phyloP scores from a whole-genome alignment of 1,140 invertebrate genomes.

The Bombyx mandarina region DNA sequence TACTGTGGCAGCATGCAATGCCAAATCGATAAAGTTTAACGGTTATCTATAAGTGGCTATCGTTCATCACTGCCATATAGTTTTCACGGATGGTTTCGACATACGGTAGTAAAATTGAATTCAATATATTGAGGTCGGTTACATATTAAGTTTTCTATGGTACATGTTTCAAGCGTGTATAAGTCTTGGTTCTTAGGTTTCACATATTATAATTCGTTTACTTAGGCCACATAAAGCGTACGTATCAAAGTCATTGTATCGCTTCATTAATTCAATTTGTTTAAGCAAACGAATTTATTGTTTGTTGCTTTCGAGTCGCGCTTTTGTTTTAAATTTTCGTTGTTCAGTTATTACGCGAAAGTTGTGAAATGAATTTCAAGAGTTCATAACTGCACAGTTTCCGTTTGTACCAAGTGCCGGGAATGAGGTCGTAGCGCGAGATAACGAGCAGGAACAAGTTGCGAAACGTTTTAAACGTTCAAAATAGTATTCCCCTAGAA shows the following conservation, averaged over 20 bases:
- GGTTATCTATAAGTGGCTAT: slow-evolving; percentile 18
- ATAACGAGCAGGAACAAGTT: slow-evolving; percentile 49
- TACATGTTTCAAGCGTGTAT: too few species aligned
- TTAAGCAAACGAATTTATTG: neutral
- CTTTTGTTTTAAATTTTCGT: slow-evolving; percentile 2
- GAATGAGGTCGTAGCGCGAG: slow-evolving; percentile 48
- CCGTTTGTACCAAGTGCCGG: slow-evolving; percentile 40
- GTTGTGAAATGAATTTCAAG: slow-evolving; percentile 36
- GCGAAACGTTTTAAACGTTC: slow-evolving; percentile 24
- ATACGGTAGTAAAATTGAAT: slow-evolving; percentile 10
- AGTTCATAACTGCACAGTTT: slow-evolving; percentile 43
- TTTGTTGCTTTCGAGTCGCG: neutral
- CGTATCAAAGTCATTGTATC: too few species aligned
- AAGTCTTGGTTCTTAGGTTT: too few species aligned
- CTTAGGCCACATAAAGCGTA: too few species aligned
- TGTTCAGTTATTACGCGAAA: slow-evolving; percentile 1
- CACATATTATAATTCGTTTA: too few species aligned
- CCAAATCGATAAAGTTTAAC: slow-evolving; percentile 9
- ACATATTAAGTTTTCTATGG: neutral
- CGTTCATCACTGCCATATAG: slow-evolving; percentile 12
- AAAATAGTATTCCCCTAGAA: slow-evolving; percentile 7
- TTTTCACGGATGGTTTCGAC: slow-evolving; percentile 13
- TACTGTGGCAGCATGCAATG: neutral
- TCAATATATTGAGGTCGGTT: slow-evolving; percentile 2
- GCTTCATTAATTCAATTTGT: too few species aligned